These are phyloP conservation scores for Notiomystis cincta DNA, from an alignment of 2,113 vertebrate genomes.

Conservation along the genomic window DNA sequence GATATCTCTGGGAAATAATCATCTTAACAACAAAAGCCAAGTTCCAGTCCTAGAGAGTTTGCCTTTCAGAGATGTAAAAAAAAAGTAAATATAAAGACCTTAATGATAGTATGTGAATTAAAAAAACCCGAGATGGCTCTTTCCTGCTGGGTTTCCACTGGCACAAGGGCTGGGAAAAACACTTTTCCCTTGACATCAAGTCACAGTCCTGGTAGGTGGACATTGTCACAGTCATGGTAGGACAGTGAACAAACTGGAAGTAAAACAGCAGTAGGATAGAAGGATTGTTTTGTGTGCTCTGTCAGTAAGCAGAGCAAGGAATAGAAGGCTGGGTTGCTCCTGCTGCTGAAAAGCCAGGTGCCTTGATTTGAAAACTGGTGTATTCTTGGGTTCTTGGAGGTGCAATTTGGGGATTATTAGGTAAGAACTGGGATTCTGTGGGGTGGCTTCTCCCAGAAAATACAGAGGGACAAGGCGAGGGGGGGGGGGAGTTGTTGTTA, in stretches of 20 bases:
- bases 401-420: background rate
- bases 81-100: fast-evolving
- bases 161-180: background rate
- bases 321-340: background rate
- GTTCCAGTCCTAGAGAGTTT: background rate
- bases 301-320: background rate
- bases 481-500: fast-evolving
- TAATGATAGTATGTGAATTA: background rate
- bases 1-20: background rate
- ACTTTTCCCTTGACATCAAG: background rate
- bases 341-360: background rate
- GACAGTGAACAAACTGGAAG: background rate
- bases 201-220: background rate
- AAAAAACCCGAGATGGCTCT: background rate
- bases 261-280: background rate
- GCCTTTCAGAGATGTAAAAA: background rate
- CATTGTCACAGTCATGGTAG: background rate
- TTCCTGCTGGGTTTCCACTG: background rate
- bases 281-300: background rate
- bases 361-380: background rate
- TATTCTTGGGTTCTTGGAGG: background rate
- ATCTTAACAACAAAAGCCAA: background rate
- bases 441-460: background rate
- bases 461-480: too few species aligned
- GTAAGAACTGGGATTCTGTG: background rate